Evolutionary conservation across 1,140 invertebrate species (phyloP).

Genomic region (Panagrolaimus sp.): DNA sequence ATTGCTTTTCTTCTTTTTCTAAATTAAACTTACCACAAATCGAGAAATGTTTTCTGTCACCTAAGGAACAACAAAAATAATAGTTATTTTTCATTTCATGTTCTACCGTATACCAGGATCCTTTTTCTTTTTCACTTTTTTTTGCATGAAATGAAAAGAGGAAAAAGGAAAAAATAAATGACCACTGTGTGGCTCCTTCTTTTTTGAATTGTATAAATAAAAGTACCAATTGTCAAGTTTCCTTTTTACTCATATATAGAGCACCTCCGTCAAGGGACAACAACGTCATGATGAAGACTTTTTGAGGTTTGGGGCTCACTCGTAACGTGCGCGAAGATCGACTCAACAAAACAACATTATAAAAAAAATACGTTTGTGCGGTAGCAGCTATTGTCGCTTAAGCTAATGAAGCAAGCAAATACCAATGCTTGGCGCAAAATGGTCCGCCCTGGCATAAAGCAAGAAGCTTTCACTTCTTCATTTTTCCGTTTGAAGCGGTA

Average conservation of each 20-base stretch:
- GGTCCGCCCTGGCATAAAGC: constrained; percentile 11
- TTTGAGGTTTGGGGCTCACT: too few species aligned
- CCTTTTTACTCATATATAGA: background rate
- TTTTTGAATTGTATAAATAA: background rate
- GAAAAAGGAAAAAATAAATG: too few species aligned
- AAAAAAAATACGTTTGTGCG: background rate
- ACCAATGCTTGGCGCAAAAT: background rate
- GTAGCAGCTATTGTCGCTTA: background rate
- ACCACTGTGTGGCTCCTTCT: background rate
- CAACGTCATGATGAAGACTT: constrained; percentile 10
- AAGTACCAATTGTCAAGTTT: constrained; percentile 3
- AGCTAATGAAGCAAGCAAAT: constrained; percentile 15
- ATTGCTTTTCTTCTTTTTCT: too few species aligned
- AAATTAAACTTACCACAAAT: too few species aligned
- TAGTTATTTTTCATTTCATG: background rate
- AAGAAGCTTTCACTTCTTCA: background rate
- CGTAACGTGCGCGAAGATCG: too few species aligned
- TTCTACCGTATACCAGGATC: background rate
- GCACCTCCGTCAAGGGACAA: constrained; percentile 9
- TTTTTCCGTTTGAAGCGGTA: background rate
- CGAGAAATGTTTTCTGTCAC: too few species aligned
- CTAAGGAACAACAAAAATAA: too few species aligned
- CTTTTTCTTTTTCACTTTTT: background rate
- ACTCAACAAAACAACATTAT: background rate
- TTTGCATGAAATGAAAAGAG: background rate